Base-by-base conservation (phyloP, 2,113 vertebrate genomes). In the Gorilla gorilla region DNA sequence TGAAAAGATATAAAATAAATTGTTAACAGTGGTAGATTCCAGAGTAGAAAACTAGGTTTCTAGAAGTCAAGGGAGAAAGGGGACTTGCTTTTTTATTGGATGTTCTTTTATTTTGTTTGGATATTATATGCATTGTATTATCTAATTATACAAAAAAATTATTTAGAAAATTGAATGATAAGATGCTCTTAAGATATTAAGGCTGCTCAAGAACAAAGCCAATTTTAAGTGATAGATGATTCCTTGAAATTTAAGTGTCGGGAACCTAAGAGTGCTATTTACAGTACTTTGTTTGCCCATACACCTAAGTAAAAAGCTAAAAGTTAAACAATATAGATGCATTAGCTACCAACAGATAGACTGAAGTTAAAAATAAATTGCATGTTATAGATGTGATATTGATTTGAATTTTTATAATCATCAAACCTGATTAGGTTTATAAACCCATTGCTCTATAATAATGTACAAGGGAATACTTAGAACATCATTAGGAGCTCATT, bases 351-450 rank as follows among this genome's bases (percentile, higher is more conserved):
- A 45, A 79, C 30, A 75, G 43, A 55, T 45, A 78, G 35, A 52
- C 0, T 48, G 20, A 92, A 68, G 9, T 70, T 70, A n/a, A 32
- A 43, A 75, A 91, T 52, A 17, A 92, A 79, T 32, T 43, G 25
- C 27, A 11, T 72, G 14, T 85, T 85, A 59, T 57, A 73, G 22
- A 80, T 70, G 40, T 83, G 78, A 68, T 68, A 38, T 50, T 81
- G 35, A 52, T 75, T 93, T 94, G 52, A 88, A 48, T 96, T 88
- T 90, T 50, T 78, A 22, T 88, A 78, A 48, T 73, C 45, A 43
- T 88, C 94, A 88, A 32, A 61, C 66, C n/a, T 90, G 89, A 95
- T 72, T 78, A 92, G 83, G 59, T 23, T 88, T 85, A 70, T 59
- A 95, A 96, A 89, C 50, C 30, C 48, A 66, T 16, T 89, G 52